These are phyloP conservation scores for Channa argus DNA, from an alignment of 2,113 vertebrate species.

Conservation along the genomic window DNA sequence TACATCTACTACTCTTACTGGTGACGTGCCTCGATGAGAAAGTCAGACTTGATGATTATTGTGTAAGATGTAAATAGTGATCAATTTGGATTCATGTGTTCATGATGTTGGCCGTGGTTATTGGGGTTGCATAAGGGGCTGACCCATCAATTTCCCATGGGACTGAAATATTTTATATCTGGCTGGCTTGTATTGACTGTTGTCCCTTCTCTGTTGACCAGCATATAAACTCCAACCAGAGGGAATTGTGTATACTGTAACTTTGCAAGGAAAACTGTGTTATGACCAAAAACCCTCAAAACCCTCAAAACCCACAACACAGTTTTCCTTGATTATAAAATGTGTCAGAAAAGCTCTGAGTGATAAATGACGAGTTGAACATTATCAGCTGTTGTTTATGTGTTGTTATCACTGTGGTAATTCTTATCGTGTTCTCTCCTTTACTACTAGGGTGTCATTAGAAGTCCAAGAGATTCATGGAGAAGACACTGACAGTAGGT, in stretches of 20 bases:
- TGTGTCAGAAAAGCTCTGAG: not conserved
- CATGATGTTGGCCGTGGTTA: conserved; percentile 61
- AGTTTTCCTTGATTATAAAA: not conserved
- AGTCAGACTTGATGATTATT: not conserved
- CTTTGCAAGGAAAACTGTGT: conserved; percentile 68
- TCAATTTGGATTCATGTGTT: conserved; percentile 40
- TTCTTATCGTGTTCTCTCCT: conserved; percentile 19
- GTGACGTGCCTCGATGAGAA: not conserved
- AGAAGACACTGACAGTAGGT: conserved; percentile 41
- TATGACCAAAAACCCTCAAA: no score
- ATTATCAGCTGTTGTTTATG: not conserved
- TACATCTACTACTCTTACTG: no score
- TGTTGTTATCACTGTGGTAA: not conserved
- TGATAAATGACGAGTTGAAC: not conserved
- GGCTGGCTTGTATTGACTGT: conserved; percentile 71
- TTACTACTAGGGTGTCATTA: conserved; percentile 4
- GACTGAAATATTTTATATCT: conserved; percentile 62
- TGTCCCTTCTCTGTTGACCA: conserved; percentile 69
- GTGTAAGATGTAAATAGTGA: conserved; percentile 34
- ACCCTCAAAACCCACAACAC: conserved; percentile 12
- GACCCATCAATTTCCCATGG: conserved; percentile 57
- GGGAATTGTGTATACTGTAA: conserved; percentile 31
- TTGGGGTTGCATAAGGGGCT: conserved; percentile 42
- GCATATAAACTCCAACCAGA: conserved; percentile 65
- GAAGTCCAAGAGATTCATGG: conserved; percentile 63